Evolutionary conservation across 2,888 invertebrate species (phyloP).

Genomic region (Erannis defoliaria): DNA sequence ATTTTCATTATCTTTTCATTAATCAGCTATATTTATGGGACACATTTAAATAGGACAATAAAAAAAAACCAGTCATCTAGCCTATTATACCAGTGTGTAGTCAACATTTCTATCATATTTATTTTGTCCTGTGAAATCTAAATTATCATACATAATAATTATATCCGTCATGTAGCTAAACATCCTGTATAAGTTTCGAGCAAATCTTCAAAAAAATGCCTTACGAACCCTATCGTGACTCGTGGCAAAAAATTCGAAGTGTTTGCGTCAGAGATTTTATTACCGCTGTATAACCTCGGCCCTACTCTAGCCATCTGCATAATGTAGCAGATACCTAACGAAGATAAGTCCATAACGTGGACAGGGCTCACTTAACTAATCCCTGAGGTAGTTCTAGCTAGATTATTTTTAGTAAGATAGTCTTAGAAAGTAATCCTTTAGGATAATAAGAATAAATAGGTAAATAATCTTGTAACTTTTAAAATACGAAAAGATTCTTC

Average conservation of each 20-base stretch:
- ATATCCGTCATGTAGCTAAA: no score
- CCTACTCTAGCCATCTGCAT: slow-evolving; percentile 18
- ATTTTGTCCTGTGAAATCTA: no score
- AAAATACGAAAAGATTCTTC: no score
- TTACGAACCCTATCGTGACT: slow-evolving; percentile 7
- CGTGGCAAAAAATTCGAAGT: background rate
- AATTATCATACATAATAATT: no score
- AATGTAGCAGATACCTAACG: slow-evolving; percentile 16
- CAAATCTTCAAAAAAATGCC: background rate
- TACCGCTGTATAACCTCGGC: slow-evolving; percentile 16
- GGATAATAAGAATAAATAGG: no score
- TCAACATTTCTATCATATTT: no score
- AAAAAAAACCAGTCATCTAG: no score
- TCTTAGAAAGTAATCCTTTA: background rate
- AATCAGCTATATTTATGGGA: no score
- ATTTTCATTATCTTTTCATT: no score
- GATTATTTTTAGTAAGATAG: background rate
- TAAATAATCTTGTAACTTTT: no score
- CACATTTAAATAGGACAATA: no score
- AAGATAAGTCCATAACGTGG: slow-evolving; percentile 2
- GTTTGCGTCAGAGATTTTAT: slow-evolving; percentile 28
- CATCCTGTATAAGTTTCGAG: background rate
- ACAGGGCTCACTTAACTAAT: slow-evolving; percentile 7
- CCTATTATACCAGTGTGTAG: no score
- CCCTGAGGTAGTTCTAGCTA: background rate